phyloP scores from a whole-genome alignment of 2,888 invertebrate genomes.

The Drosophila mulleri region DNA sequence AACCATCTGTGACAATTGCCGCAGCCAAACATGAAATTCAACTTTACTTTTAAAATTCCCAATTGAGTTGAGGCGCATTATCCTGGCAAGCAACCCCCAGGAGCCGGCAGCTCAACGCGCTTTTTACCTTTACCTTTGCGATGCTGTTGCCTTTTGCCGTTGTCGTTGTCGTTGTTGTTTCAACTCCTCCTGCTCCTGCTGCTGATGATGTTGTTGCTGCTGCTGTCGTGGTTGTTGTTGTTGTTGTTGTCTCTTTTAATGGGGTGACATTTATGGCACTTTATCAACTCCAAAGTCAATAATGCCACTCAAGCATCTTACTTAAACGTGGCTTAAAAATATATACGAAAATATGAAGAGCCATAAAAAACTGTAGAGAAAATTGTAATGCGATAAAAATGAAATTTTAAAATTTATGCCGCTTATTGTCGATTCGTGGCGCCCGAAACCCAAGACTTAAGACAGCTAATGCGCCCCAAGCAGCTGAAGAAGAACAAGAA shows the following conservation, averaged over 20 bases:
- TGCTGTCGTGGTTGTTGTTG: constrained; percentile 12
- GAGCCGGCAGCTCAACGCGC: constrained; percentile 49
- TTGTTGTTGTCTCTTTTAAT: constrained; percentile 65
- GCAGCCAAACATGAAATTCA: constrained; percentile 83
- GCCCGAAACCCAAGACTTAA: constrained; percentile 58
- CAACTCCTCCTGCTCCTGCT: constrained; percentile 13
- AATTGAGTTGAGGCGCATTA: constrained; percentile 81
- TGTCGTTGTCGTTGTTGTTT: constrained; percentile 52
- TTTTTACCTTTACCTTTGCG: constrained; percentile 49
- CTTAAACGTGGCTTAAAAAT: constrained; percentile 69
- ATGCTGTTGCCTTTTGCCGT: constrained; percentile 41
- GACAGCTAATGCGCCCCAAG: constrained; percentile 57
- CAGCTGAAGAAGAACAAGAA: background rate
- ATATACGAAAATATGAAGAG: constrained; percentile 11
- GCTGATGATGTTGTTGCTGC: background rate
- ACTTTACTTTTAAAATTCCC: constrained; percentile 83
- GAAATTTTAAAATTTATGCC: constrained; percentile 79
- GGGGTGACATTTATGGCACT: constrained; percentile 83
- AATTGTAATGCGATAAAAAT: constrained; percentile 80
- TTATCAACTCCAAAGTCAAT: constrained; percentile 82
- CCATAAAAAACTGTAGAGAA: constrained; percentile 48
- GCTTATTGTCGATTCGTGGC: constrained; percentile 71
- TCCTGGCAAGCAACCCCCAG: constrained; percentile 68
- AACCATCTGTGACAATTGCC: constrained; percentile 86
- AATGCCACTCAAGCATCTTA: constrained; percentile 69